Percentiles rank a stretch among this genome's conserved stretches.
Evolutionary conservation across 1,140 invertebrate genomes (phyloP).

Genomic region (Bradynema listronoti): DNA sequence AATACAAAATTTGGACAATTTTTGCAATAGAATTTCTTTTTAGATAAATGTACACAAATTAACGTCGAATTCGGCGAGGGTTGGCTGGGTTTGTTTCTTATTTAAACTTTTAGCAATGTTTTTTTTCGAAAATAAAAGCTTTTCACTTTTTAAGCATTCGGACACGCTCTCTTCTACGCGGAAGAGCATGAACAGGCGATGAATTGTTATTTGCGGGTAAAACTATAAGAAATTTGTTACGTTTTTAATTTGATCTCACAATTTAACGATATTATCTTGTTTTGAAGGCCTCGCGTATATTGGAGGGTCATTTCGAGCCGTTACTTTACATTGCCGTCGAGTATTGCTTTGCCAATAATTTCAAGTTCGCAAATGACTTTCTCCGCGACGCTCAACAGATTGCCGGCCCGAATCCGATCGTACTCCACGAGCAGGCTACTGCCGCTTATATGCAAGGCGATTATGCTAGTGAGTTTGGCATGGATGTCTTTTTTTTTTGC

Average conservation of each 20-base stretch:
- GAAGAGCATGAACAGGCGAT: constrained; percentile 50
- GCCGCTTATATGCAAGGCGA: constrained; percentile 34
- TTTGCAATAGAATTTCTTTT: constrained; percentile 16
- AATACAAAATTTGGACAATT: too few relatives aligned
- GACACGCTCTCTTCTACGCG: constrained; percentile 40
- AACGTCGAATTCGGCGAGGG: constrained; percentile 47
- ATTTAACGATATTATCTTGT: neutral
- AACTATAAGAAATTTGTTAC: neutral
- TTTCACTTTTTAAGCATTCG: constrained; percentile 29
- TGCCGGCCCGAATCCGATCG: constrained; percentile 37
- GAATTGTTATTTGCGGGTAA: constrained; percentile 46
- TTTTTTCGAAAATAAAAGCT: neutral
- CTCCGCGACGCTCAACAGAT: constrained; percentile 33
- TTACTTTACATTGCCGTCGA: constrained; percentile 46
- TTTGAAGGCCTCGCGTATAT: constrained; percentile 43
- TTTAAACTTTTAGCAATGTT: neutral
- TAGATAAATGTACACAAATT: constrained; percentile 45
- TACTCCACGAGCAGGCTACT: constrained; percentile 41
- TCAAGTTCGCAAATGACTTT: constrained; percentile 42
- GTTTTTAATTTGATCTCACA: neutral
- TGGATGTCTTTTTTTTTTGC: too few relatives aligned
- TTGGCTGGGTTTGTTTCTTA: constrained; percentile 23
- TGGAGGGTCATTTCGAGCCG: constrained; percentile 47
- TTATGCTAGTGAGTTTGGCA: constrained; percentile 25
- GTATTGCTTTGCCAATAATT: constrained; percentile 46